A percentile compares a stretch with the other conserved stretches of the same genome.
Conservation (phyloP, 1,140 invertebrate species). For the Caenorhabditis latens region DNA sequence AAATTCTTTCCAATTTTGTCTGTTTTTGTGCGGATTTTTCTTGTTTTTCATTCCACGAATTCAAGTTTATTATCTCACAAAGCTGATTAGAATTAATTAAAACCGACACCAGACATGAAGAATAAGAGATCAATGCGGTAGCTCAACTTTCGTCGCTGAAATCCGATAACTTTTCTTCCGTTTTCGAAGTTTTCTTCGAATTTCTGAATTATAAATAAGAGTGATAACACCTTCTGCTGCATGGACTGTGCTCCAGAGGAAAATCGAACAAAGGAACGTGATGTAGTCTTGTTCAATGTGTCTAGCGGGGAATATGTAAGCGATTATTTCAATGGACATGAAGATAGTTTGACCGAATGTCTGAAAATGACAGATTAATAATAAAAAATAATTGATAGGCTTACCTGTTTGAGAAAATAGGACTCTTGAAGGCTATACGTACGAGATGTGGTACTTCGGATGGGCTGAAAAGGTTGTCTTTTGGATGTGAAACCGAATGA, state of each 20-base stretch:
- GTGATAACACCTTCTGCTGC: slow-evolving; percentile 14
- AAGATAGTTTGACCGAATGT: not conserved
- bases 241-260: slow-evolving; percentile 17
- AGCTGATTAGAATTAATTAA: not conserved
- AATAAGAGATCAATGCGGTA: not conserved
- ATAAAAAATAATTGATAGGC: not conserved
- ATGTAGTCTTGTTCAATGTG: not conserved
- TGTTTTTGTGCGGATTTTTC: not conserved
- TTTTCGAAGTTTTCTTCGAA: slow-evolving; percentile 7
- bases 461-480: not conserved
- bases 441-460: not conserved
- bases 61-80: not conserved
- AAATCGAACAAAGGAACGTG: not conserved
- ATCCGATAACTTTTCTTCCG: slow-evolving; percentile 15
- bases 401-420: not conserved
- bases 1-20: not conserved
- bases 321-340: slow-evolving; percentile 7
- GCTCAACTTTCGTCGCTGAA: not conserved
- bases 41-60: not conserved
- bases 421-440: not conserved
- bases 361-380: not conserved
- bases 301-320: not conserved
- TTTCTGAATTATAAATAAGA: slow-evolving; percentile 1
- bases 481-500: not conserved
- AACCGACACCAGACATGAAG: not conserved